Evolutionary conservation across 2,113 vertebrate species (phyloP).

Genomic region (Phalacrocorax carbo): DNA sequence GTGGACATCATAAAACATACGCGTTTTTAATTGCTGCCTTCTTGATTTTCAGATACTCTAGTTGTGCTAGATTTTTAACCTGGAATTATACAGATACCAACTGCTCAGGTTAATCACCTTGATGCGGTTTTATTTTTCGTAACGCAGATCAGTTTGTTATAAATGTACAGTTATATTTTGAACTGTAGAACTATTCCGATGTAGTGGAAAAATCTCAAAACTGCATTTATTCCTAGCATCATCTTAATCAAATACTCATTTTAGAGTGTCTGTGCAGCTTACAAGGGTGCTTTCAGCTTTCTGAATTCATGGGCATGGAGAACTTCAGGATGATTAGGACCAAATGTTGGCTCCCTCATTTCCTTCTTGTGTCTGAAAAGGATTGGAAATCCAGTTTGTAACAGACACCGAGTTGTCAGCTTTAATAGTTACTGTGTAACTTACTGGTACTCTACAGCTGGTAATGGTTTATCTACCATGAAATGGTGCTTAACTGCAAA

Average conservation of each 20-base stretch:
- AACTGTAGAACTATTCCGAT: neutral
- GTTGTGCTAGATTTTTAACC: neutral
- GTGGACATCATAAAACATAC: neutral
- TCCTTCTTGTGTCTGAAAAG: neutral
- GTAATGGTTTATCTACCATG: slow-evolving; percentile 54
- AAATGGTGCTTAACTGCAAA: slow-evolving; percentile 36
- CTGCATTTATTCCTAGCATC: neutral
- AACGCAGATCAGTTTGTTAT: neutral
- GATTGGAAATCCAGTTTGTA: slow-evolving; percentile 27
- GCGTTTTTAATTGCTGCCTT: neutral
- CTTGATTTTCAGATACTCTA: neutral
- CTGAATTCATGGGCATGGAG: neutral
- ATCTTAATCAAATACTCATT: neutral
- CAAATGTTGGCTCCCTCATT: neutral
- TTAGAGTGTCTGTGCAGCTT: neutral
- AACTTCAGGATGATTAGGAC: neutral
- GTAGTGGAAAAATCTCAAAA: neutral
- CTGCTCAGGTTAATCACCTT: neutral
- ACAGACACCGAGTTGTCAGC: neutral
- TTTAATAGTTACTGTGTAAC: slow-evolving; percentile 7
- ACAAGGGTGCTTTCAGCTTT: neutral
- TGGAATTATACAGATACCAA: neutral
- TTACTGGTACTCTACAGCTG: slow-evolving; percentile 17
- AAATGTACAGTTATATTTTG: neutral
- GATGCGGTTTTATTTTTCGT: neutral